Conservation (phyloP, 2,888 invertebrate species). For the Parnassius apollo region DNA sequence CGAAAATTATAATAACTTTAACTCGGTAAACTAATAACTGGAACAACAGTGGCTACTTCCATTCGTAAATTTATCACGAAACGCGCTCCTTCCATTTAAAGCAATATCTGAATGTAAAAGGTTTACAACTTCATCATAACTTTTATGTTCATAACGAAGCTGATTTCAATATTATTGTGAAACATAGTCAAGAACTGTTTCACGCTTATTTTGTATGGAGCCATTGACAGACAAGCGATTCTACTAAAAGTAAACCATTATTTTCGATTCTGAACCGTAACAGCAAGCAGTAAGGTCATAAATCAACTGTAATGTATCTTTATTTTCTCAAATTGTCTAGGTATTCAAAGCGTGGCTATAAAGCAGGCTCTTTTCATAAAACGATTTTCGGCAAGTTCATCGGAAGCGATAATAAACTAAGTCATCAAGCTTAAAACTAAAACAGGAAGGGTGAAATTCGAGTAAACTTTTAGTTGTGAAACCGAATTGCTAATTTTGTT, state of each 20-base stretch:
- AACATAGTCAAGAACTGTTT: slow-evolving; percentile 26
- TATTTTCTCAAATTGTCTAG: slow-evolving; percentile 29
- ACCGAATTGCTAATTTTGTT: neutral
- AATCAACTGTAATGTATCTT: neutral
- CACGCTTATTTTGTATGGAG: slow-evolving; percentile 29
- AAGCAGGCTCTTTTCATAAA: slow-evolving; percentile 31
- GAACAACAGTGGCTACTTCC: neutral
- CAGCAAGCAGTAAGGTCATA: neutral
- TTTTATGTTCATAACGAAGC: slow-evolving; percentile 24
- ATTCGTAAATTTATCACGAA: neutral
- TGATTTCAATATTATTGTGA: slow-evolving; percentile 27
- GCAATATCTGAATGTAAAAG: slow-evolving; percentile 28
- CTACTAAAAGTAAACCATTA: neutral
- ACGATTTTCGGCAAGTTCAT: slow-evolving; percentile 24
- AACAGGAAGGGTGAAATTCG: slow-evolving; percentile 9
- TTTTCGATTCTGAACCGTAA: slow-evolving; percentile 3
- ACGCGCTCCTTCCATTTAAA: slow-evolving; percentile 12
- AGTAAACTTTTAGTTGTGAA: neutral
- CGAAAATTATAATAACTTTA: neutral
- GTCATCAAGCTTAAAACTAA: neutral
- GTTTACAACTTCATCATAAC: slow-evolving; percentile 44
- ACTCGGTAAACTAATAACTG: neutral
- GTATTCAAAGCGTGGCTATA: slow-evolving; percentile 30
- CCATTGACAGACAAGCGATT: slow-evolving; percentile 24
- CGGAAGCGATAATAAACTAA: neutral